Evolutionary conservation across 2,113 vertebrate genomes (phyloP).

Genomic region (Trichomycterus rosablanca): DNA sequence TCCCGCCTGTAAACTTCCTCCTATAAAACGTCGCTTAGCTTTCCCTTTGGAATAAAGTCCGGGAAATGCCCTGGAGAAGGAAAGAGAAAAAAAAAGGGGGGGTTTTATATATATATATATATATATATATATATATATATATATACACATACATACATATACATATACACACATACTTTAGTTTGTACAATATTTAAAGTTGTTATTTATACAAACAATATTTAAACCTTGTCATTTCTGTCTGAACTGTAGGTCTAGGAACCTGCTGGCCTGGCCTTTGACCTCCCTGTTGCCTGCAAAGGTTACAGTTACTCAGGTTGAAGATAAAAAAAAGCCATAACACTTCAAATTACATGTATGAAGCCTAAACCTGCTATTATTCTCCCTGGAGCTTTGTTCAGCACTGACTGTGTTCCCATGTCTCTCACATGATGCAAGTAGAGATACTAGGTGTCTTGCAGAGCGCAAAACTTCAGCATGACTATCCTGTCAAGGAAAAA

Average conservation of each 20-base stretch:
- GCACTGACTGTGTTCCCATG: neutral
- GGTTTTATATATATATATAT: too few species aligned
- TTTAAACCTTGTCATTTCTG: neutral
- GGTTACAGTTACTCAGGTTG: too few species aligned
- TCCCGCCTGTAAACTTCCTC: neutral
- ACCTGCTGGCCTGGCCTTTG: neutral
- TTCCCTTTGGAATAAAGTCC: neutral
- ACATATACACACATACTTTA: too few species aligned
- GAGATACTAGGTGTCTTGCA: neutral
- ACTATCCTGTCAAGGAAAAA: too few species aligned
- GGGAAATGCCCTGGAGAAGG: neutral
- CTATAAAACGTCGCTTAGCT: neutral
- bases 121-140: neutral
- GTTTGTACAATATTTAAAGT: too few species aligned
- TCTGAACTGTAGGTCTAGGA: neutral
- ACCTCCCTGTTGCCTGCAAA: too few species aligned
- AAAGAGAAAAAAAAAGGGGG: neutral
- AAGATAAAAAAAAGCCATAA: too few species aligned
- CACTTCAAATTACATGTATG: too few species aligned
- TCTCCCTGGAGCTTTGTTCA: neutral
- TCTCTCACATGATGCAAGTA: neutral
- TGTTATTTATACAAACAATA: too few species aligned
- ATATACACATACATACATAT: too few species aligned
- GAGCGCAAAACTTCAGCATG: neutral
- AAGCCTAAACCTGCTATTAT: neutral